These are phyloP conservation scores for Dione vanillae DNA, from an alignment of 2,888 invertebrate genomes.

Conservation along the genomic window DNA sequence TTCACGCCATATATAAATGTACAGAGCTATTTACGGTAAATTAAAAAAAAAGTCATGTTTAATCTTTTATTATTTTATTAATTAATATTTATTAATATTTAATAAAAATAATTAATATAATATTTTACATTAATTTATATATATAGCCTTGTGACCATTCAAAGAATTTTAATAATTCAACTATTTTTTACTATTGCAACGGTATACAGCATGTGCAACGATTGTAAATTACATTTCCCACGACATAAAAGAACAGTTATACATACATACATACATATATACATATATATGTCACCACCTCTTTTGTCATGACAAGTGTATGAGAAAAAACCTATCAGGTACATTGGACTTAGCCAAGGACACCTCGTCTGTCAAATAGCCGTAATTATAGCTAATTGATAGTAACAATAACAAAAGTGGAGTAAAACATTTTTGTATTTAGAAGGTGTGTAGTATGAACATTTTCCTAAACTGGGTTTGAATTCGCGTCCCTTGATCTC, in stretches of 20 bases:
- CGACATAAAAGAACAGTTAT: slow-evolving; percentile 9
- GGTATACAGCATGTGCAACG: slow-evolving; percentile 1
- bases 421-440: background rate
- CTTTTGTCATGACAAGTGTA: background rate
- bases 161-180: slow-evolving; percentile 1
- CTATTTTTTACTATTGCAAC: slow-evolving; percentile 1
- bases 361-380: background rate
- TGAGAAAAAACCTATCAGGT: background rate
- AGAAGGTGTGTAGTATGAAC: no score
- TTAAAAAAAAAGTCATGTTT: no score
- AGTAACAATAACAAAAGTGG: background rate
- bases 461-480: no score
- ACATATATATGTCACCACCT: background rate
- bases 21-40: no score
- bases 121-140: background rate
- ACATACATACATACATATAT: no score
- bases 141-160: background rate
- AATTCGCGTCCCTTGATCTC: no score
- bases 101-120: no score
- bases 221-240: slow-evolving; percentile 7
- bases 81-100: no score
- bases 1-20: no score
- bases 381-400: background rate
- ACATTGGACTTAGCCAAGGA: background rate
- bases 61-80: no score